These are phyloP conservation scores for Andricus curvator DNA, from an alignment of 2,888 invertebrate species.

Conservation along the genomic window DNA sequence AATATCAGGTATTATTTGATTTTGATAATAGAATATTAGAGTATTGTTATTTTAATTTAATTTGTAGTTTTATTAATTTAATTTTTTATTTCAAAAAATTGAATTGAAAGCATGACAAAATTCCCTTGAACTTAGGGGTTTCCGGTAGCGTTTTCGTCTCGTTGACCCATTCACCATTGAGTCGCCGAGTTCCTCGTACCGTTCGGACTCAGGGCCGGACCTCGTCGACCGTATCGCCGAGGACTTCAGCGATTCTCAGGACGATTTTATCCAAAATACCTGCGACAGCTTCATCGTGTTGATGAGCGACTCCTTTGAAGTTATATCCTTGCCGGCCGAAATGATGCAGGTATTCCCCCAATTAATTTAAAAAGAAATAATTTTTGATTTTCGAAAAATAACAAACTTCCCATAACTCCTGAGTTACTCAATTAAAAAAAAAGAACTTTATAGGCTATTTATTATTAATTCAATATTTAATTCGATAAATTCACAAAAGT, in stretches of 20 bases:
- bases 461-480: background rate
- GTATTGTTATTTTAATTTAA: background rate
- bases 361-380: background rate
- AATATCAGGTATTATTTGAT: too few species aligned
- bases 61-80: background rate
- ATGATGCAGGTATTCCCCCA: slow-evolving; percentile 73
- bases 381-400: background rate
- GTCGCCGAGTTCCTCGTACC: slow-evolving; percentile 75
- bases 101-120: background rate
- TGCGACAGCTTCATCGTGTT: slow-evolving; percentile 76
- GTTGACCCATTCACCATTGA: slow-evolving; percentile 72
- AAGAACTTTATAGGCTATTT: background rate
- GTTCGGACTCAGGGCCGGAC: slow-evolving; percentile 74
- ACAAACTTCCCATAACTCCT: too few species aligned
- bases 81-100: background rate
- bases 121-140: slow-evolving; percentile 9
- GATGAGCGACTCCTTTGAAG: slow-evolving; percentile 78
- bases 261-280: slow-evolving; percentile 58
- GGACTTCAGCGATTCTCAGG: slow-evolving; percentile 62
- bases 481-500: too few species aligned
- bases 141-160: slow-evolving; percentile 31
- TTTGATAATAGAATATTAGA: too few species aligned
- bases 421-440: too few species aligned
- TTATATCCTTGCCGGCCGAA: slow-evolving; percentile 77
- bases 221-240: slow-evolving; percentile 56